Evolutionary conservation across 2,797 vertebrate genomes (phyloP).

Genomic region (Hydrophis major): DNA sequence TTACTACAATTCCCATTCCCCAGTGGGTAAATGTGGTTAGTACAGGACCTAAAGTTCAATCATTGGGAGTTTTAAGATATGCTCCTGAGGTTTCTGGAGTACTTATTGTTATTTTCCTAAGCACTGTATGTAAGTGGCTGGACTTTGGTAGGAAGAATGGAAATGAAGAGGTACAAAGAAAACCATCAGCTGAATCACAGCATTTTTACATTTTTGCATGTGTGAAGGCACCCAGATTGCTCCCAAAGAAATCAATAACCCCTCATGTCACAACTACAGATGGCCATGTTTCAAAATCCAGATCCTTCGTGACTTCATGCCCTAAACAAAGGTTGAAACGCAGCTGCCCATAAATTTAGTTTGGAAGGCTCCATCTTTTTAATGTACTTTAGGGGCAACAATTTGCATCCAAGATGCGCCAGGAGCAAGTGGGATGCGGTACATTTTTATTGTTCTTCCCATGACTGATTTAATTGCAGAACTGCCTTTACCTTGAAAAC

Average conservation of each 20-base stretch:
- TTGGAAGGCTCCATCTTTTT: neutral
- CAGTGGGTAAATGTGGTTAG: neutral
- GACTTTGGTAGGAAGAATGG: neutral
- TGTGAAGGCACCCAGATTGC: neutral
- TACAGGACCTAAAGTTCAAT: neutral
- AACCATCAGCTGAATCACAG: neutral
- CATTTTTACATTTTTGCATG: neutral
- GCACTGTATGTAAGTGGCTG: neutral
- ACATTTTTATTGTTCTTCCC: neutral
- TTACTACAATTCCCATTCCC: neutral
- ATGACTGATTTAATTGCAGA: neutral
- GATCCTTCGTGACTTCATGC: neutral
- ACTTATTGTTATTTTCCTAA: neutral
- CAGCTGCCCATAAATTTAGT: neutral
- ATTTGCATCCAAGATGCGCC: neutral
- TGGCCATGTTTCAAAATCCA: neutral
- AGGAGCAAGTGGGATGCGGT: neutral
- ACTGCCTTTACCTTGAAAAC: neutral
- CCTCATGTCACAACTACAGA: neutral
- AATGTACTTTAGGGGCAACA: neutral
- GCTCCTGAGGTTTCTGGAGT: neutral
- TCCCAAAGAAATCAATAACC: neutral
- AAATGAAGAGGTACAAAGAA: neutral
- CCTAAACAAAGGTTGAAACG: neutral
- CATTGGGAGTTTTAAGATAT: neutral